A percentile compares a stretch with the other conserved stretches of the same genome.
Evolutionary conservation across 2,888 invertebrate species (phyloP).

Genomic region (Diogma glabrata): DNA sequence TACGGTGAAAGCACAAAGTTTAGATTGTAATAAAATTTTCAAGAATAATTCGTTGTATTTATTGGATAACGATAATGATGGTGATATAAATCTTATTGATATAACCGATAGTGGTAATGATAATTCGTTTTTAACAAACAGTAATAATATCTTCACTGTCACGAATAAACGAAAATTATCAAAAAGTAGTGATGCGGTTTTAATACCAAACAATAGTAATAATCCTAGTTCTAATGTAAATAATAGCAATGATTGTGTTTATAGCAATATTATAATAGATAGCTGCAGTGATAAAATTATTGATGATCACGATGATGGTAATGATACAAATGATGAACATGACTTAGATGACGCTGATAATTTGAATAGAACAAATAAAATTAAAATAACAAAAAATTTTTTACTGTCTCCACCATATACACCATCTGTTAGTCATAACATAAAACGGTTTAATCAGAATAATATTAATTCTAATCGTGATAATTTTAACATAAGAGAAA

Average conservation of each 20-base stretch:
- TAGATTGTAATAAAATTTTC: slow-evolving; percentile 2
- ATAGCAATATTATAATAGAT: slow-evolving; percentile 8
- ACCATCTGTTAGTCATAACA: slow-evolving; percentile 22
- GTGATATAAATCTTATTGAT: slow-evolving; percentile 9
- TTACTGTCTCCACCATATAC: slow-evolving; percentile 34
- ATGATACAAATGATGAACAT: background rate
- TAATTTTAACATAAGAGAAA: slow-evolving; percentile 15
- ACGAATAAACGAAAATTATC: slow-evolving; percentile 6
- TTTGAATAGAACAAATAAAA: background rate
- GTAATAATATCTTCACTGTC: slow-evolving; percentile 5
- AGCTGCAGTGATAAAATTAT: slow-evolving; percentile 6
- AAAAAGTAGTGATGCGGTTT: slow-evolving; percentile 11
- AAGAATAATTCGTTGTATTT: background rate
- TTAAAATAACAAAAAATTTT: slow-evolving; percentile 13
- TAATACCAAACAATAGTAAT: background rate
- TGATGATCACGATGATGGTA: slow-evolving; percentile 12
- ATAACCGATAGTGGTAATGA: slow-evolving; percentile 5
- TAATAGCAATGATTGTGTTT: slow-evolving; percentile 3
- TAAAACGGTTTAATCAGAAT: slow-evolving; percentile 11
- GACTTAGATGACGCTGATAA: slow-evolving; percentile 10
- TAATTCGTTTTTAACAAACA: slow-evolving; percentile 7
- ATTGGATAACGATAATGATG: slow-evolving; percentile 5
- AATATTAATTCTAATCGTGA: slow-evolving; percentile 8
- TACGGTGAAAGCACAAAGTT: slow-evolving; percentile 4
- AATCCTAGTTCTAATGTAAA: background rate